A percentile compares a stretch with the other conserved stretches of the same genome.
Evolutionary conservation across 1,140 invertebrate genomes (phyloP).

Genomic region (Melipona quadrifasciata): DNA sequence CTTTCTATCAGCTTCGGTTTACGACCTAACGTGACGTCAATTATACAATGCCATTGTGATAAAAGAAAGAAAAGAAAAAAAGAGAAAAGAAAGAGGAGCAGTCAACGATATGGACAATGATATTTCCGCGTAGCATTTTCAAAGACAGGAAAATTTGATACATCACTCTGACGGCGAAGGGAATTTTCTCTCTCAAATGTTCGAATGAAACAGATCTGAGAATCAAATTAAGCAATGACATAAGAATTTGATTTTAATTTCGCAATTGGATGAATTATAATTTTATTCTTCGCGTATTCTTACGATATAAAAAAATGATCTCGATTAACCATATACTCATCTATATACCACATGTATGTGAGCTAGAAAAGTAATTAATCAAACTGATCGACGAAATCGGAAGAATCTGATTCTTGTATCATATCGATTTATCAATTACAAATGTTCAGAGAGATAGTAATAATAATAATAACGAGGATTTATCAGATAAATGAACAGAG

Average conservation of each 20-base stretch:
- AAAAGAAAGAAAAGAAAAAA: not conserved
- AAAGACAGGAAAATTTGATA: not conserved
- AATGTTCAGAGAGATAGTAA: not conserved
- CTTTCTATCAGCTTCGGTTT: conserved; percentile 26
- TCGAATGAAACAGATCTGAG: not conserved
- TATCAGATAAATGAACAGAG: not conserved
- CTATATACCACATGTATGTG: too few relatives aligned
- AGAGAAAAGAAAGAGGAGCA: not conserved
- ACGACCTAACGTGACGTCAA: conserved; percentile 32
- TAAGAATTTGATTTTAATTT: not conserved
- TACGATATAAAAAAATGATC: not conserved
- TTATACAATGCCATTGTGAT: not conserved
- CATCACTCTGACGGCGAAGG: not conserved
- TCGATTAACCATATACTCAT: too few relatives aligned
- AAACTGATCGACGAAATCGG: not conserved
- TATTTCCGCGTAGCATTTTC: not conserved
- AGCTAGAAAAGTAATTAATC: not conserved
- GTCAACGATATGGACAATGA: not conserved
- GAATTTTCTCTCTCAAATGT: not conserved
- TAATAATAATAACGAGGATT: not conserved
- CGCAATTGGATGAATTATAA: not conserved
- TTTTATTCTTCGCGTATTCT: not conserved
- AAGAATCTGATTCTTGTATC: not conserved
- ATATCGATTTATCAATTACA: not conserved
- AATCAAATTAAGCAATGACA: not conserved